Percentiles rank a stretch among this genome's conserved stretches.
Evolutionary conservation across 2,113 vertebrate genomes (phyloP).

Genomic region (Chamaetylas fuelleborni): DNA sequence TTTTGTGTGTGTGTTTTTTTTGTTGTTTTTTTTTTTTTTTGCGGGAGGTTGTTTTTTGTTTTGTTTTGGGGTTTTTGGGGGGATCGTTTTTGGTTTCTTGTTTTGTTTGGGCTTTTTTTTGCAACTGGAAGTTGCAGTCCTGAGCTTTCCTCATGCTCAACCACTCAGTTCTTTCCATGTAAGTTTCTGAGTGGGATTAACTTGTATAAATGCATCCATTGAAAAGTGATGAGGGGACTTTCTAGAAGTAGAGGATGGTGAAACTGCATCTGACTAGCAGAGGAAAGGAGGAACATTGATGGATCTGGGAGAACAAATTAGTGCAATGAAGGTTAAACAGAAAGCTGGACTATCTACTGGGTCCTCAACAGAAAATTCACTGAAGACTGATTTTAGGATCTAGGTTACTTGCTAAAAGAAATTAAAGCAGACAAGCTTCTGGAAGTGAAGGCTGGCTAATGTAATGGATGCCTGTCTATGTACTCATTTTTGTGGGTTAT

Average conservation of each 20-base stretch:
- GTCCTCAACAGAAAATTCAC: not conserved
- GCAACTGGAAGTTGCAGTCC: not conserved
- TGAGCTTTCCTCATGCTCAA: not conserved
- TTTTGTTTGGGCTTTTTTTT: not conserved
- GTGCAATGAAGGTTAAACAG: not conserved
- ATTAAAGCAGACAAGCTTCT: not conserved
- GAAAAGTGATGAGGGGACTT: not conserved
- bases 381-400: not conserved
- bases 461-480: not conserved
- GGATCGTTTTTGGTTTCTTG: not conserved
- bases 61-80: too few relatives aligned
- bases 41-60: accelerated
- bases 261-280: not conserved
- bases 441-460: not conserved
- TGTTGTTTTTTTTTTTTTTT: too few relatives aligned
- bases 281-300: not conserved
- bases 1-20: too few relatives aligned
- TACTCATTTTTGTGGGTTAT: not conserved
- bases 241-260: not conserved
- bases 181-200: not conserved
- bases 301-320: not conserved
- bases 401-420: not conserved
- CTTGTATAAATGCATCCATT: not conserved
- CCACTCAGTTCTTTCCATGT: not conserved
- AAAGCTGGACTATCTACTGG: not conserved